A percentile compares a stretch with the other conserved stretches of the same genome.
Conservation (phyloP, 2,797 vertebrate genomes). For the Sebastiscus albofasciatus region DNA sequence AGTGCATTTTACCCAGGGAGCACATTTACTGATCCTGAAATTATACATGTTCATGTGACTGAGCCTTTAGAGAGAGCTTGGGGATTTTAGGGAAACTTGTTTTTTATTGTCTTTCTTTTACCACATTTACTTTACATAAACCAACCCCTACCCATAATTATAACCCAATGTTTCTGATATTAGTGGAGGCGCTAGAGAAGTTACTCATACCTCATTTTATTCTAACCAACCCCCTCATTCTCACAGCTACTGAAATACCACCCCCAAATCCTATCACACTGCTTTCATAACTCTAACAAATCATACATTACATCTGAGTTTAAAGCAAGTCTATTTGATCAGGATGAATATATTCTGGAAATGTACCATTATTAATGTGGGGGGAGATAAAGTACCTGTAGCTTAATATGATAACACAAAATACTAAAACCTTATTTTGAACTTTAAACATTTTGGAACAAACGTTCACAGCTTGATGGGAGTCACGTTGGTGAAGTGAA, state of each 20-base stretch:
- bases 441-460: neutral
- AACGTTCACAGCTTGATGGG: neutral
- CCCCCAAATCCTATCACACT: neutral
- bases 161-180: neutral
- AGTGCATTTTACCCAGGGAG: neutral
- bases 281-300: neutral
- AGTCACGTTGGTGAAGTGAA: neutral
- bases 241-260: neutral
- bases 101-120: neutral
- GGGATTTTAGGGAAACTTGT: neutral
- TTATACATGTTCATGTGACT: neutral
- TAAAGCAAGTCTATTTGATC: neutral
- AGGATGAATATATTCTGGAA: neutral
- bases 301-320: neutral
- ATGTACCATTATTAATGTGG: neutral
- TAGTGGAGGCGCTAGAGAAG: neutral
- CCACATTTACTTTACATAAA: neutral
- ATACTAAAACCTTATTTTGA: neutral
- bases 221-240: neutral
- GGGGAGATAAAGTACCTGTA: accelerated
- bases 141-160: neutral
- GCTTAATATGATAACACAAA: neutral
- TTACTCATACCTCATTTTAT: neutral
- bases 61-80: neutral
- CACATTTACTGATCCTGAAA: neutral